phyloP scores from a whole-genome alignment of 2,797 vertebrate genomes.

The Sciurus vulgaris region DNA sequence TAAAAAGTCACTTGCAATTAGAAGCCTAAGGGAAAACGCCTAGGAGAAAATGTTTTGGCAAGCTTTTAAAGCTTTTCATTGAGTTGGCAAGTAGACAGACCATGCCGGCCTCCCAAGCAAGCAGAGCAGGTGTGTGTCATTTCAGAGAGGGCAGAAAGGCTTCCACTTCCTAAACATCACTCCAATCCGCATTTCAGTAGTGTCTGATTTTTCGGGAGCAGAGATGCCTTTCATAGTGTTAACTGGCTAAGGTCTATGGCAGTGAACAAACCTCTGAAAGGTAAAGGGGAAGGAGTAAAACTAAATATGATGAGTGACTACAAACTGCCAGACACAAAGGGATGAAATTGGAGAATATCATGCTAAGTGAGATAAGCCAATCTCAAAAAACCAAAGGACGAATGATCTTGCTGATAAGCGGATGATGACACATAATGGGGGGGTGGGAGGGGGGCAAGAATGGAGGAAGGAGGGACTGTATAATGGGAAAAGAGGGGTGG shows the following conservation, averaged over 20 bases:
- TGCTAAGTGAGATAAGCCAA: no score
- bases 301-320: neutral
- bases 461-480: no score
- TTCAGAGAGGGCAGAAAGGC: constrained; percentile 8
- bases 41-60: constrained; percentile 76
- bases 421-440: no score
- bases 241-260: neutral
- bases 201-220: neutral
- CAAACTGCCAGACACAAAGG: neutral
- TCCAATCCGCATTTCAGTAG: neutral
- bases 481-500: no score
- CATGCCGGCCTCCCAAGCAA: constrained; percentile 7
- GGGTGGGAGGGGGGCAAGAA: no score
- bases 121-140: constrained; percentile 62
- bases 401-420: no score
- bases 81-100: constrained; percentile 69
- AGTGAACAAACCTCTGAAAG: neutral
- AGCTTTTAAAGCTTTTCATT: constrained; percentile 63
- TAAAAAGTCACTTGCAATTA: constrained; percentile 81
- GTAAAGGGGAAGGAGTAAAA: neutral
- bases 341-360: no score
- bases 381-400: no score
- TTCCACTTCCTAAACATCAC: neutral
- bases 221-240: neutral
- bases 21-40: constrained; percentile 71